Percentiles rank a stretch among this genome's conserved stretches.
Conservation (phyloP, 2,888 invertebrate species). For the Ormyrus pomaceus region DNA sequence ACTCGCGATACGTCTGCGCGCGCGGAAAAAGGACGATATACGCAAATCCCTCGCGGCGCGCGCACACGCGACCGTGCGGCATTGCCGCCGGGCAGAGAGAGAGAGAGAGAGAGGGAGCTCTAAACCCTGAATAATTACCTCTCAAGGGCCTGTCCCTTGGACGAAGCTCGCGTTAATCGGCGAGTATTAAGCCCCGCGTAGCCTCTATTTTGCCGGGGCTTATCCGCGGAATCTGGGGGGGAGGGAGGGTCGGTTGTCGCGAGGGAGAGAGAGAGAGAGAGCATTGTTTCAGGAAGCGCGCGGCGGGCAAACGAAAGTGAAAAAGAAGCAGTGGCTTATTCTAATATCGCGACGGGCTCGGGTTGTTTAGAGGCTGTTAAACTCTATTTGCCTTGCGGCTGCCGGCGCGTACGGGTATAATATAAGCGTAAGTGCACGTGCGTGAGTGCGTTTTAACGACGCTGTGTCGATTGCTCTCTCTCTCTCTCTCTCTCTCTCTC, state of each 20-base stretch:
- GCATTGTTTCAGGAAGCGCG: neutral
- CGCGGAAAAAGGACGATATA: no score
- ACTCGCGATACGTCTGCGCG: no score
- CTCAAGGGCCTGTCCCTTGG: no score
- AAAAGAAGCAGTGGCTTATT: neutral
- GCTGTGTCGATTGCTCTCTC: conserved; percentile 27
- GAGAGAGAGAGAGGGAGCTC: no score
- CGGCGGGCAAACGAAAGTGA: neutral
- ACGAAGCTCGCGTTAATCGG: conserved; percentile 23
- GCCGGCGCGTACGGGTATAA: neutral
- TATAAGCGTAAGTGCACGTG: conserved; percentile 22
- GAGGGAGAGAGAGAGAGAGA: no score
- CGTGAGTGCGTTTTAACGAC: conserved; percentile 27
- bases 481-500: conserved; percentile 19
- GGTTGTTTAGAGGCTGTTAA: conserved; percentile 20
- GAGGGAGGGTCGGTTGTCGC: no score
- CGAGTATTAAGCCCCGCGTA: conserved; percentile 16
- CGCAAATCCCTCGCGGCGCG: no score
- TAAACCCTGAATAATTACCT: conserved; percentile 15
- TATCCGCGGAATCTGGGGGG: no score
- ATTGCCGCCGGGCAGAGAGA: no score
- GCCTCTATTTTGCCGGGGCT: neutral
- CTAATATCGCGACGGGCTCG: neutral
- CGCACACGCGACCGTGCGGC: no score
- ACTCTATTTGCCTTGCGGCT: neutral